phyloP scores from a whole-genome alignment of 2,113 vertebrate species.

The Phocoena sinus region DNA sequence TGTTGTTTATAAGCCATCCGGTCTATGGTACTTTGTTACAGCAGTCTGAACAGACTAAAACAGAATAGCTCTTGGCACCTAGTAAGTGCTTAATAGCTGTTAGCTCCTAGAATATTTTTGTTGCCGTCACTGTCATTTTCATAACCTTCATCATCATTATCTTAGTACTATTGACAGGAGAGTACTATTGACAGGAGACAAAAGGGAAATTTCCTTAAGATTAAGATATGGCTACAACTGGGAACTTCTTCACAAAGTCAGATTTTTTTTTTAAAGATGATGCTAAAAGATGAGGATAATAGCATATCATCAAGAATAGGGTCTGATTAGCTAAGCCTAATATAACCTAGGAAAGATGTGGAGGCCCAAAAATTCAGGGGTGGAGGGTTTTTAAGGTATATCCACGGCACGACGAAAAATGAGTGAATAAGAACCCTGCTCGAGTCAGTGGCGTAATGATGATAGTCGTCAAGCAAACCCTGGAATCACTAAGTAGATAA shows the following conservation, averaged over 20 bases:
- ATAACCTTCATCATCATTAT: background rate
- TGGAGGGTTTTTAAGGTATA: background rate
- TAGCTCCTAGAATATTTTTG: background rate
- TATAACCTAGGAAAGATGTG: background rate
- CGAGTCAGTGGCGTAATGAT: background rate
- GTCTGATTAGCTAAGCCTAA: background rate
- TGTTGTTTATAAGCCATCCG: background rate
- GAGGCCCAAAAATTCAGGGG: background rate
- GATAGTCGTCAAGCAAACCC: constrained; percentile 2
- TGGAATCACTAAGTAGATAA: background rate
- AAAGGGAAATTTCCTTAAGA: background rate
- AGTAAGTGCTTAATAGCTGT: background rate
- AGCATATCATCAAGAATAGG: background rate
- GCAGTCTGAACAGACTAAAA: background rate
- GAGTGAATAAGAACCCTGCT: background rate
- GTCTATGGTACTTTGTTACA: background rate
- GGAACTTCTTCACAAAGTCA: background rate
- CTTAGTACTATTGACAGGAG: background rate
- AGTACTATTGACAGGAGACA: background rate
- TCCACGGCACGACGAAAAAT: background rate
- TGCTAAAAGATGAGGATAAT: constrained; percentile 10
- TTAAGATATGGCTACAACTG: background rate
- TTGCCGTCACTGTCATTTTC: background rate
- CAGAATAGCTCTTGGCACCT: background rate
- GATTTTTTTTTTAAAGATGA: background rate